Conservation (phyloP, 92 coral and sea anemone species). For the Porites divaricata region DNA sequence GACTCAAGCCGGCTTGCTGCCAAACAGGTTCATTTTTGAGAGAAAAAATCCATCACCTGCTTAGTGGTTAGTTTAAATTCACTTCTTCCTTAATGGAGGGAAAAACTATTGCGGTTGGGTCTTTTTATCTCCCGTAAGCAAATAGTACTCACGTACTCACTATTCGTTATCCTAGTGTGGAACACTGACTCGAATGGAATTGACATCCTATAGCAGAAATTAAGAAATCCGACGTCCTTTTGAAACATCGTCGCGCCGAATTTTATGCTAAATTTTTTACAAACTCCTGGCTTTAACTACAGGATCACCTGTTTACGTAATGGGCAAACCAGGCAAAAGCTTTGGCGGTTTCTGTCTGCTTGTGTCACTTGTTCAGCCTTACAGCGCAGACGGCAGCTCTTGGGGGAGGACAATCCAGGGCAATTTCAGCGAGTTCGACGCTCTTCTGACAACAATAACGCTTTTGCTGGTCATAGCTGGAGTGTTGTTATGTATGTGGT, state of each 20-base stretch:
- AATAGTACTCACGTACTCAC: neutral
- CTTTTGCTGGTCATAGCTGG: conserved; percentile 12
- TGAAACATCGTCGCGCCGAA: too few species aligned
- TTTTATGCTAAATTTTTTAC: neutral
- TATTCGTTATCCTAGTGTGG: neutral
- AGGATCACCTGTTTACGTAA: neutral
- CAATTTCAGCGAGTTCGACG: conserved; percentile 25
- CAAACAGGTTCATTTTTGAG: neutral
- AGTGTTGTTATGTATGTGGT: conserved; percentile 10
- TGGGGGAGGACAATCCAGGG: neutral
- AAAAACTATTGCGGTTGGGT: neutral
- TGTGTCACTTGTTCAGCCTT: neutral
- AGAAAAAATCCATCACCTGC: neutral
- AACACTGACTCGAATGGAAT: neutral
- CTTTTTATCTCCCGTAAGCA: neutral
- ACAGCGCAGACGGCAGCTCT: neutral
- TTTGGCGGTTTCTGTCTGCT: neutral
- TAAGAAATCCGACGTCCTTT: too few species aligned
- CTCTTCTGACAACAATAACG: neutral
- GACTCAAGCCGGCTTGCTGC: neutral
- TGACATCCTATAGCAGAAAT: neutral
- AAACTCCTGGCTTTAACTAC: neutral
- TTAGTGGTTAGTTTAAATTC: neutral
- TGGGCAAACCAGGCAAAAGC: neutral
- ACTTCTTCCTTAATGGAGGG: neutral